Evolutionary conservation across 2,797 vertebrate species (phyloP).

Genomic region (Pipistrellus kuhlii): DNA sequence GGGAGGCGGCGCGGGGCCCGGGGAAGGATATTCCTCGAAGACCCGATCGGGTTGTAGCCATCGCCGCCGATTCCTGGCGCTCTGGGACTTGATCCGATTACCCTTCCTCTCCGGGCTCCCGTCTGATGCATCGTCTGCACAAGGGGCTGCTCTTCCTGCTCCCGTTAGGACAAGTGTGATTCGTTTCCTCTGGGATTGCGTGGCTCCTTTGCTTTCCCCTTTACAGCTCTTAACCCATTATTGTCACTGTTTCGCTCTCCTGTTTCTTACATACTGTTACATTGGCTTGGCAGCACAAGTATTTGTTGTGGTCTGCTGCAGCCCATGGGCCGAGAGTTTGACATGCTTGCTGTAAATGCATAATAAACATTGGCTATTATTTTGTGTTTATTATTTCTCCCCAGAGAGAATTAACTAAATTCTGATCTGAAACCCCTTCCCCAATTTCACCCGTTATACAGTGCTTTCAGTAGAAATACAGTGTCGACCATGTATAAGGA

Average conservation of each 20-base stretch:
- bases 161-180: neutral
- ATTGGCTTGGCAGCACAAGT: too few relatives aligned
- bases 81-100: neutral
- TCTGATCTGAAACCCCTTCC: neutral
- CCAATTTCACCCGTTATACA: neutral
- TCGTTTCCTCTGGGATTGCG: neutral
- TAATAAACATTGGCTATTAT: constrained; percentile 7
- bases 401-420: neutral
- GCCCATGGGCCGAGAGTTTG: too few relatives aligned
- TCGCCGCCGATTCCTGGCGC: neutral
- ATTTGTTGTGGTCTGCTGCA: too few relatives aligned
- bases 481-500: neutral
- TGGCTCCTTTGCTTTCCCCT: neutral
- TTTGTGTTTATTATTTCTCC: constrained; percentile 24
- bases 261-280: too few relatives aligned
- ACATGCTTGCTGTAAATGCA: neutral
- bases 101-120: neutral
- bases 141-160: neutral
- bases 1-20: neutral
- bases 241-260: neutral
- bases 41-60: neutral
- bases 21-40: neutral
- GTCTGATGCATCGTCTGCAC: neutral
- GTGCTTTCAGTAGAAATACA: neutral
- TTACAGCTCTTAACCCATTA: neutral